A percentile compares a stretch with the other conserved stretches of the same genome.
Conservation (phyloP, 2,797 vertebrate species). For the Cynopterus sphinx region DNA sequence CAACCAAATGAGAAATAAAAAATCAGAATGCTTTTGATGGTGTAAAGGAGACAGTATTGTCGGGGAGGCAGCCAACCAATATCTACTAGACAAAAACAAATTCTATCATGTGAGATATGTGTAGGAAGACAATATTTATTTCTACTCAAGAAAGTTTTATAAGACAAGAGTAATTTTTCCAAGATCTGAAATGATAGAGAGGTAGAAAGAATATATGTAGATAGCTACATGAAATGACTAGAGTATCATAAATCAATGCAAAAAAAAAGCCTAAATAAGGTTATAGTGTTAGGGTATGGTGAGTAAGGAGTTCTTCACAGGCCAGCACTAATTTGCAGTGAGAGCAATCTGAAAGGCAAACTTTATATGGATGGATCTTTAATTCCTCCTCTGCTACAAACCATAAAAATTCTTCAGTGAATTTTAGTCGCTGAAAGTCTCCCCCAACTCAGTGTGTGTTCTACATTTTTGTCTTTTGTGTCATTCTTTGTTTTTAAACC, state of each 20-base stretch:
- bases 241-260: not conserved
- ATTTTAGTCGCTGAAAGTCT: conserved; percentile 47
- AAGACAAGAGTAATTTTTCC: not conserved
- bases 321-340: not conserved
- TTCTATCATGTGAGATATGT: not conserved
- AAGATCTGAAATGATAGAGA: not conserved
- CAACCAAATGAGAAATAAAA: not conserved
- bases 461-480: conserved; percentile 57
- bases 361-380: not conserved
- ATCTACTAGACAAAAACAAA: not conserved
- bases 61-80: not conserved
- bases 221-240: not conserved
- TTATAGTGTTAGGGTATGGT: not conserved
- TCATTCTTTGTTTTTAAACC: conserved; percentile 68
- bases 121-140: not conserved
- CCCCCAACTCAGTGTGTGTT: conserved; percentile 27
- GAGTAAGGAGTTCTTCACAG: not conserved
- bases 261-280: not conserved
- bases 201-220: not conserved
- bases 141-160: not conserved
- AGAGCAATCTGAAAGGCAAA: not conserved
- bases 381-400: conserved; percentile 24
- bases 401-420: conserved; percentile 35
- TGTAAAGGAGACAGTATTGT: fast-evolving
- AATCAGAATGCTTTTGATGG: fast-evolving